Evolutionary conservation across 53 echinoderm and acorn worm species (phyloP).

Genomic region (Henricia sp.): DNA sequence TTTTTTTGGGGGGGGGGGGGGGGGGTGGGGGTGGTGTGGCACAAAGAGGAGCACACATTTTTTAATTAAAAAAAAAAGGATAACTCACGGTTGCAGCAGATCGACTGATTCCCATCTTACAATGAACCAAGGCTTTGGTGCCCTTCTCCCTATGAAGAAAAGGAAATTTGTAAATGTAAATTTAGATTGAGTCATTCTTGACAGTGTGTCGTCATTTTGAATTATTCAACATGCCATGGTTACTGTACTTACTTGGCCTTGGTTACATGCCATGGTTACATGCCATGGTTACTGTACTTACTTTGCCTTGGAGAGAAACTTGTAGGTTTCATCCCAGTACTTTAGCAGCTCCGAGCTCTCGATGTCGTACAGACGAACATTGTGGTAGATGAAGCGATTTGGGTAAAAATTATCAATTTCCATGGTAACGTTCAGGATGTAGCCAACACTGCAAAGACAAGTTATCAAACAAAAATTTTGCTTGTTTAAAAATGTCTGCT

Average conservation of each 20-base stretch:
- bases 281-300: slow-evolving; percentile 53
- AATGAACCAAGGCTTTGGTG: slow-evolving; percentile 93
- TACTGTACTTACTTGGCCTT: neutral
- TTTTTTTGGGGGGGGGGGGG: no score
- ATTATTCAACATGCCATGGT: no score
- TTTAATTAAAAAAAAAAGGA: no score
- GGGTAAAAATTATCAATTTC: slow-evolving; percentile 99
- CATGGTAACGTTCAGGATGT: slow-evolving; percentile 91
- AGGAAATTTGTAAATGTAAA: no score
- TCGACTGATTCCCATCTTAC: slow-evolving; percentile 98
- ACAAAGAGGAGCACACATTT: no score
- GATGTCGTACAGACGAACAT: slow-evolving; percentile 82
- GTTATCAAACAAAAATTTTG: neutral
- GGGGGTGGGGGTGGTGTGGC: no score
- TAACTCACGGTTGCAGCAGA: slow-evolving; percentile 96
- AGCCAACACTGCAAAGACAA: slow-evolving; percentile 78
- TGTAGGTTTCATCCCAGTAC: slow-evolving; percentile 92
- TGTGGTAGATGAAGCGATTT: slow-evolving; percentile 82
- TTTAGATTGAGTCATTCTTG: no score
- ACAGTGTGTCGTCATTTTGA: no score
- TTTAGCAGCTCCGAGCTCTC: slow-evolving; percentile 81
- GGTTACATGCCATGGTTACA: neutral
- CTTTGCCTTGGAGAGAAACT: slow-evolving; percentile 92
- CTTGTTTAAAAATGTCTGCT: no score
- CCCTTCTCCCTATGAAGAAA: slow-evolving; percentile 79